Conservation (phyloP, 2,113 vertebrate species). For the Eclectus roratus region DNA sequence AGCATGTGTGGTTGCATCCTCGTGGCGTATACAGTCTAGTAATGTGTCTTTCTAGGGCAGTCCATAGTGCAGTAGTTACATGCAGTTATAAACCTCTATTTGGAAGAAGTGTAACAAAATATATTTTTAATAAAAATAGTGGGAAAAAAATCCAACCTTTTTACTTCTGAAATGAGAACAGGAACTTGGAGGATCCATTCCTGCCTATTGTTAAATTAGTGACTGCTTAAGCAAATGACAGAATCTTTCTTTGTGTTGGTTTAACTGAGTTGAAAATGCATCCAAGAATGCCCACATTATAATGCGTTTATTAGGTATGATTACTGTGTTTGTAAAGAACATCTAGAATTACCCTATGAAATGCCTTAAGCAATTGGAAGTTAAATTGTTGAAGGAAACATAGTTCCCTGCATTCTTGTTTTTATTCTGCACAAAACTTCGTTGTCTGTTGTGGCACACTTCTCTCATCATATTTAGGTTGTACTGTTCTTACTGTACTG, state of each 20-base stretch:
- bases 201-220: neutral
- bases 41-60: neutral
- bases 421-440: neutral
- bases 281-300: neutral
- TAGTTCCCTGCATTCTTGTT: fast-evolving
- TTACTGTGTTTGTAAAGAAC: neutral
- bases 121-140: neutral
- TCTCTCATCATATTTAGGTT: neutral
- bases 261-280: neutral
- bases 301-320: neutral
- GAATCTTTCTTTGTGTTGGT: neutral
- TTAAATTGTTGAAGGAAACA: neutral
- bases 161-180: neutral
- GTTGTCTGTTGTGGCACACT: fast-evolving
- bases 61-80: neutral
- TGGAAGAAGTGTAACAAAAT: neutral
- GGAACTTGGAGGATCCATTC: neutral
- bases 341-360: neutral
- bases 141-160: neutral
- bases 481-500: neutral
- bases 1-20: neutral
- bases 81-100: neutral
- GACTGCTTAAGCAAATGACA: neutral
- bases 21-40: neutral
- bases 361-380: neutral